Conservation (phyloP, 2,113 vertebrate species). For the Dromaius novaehollandiae region DNA sequence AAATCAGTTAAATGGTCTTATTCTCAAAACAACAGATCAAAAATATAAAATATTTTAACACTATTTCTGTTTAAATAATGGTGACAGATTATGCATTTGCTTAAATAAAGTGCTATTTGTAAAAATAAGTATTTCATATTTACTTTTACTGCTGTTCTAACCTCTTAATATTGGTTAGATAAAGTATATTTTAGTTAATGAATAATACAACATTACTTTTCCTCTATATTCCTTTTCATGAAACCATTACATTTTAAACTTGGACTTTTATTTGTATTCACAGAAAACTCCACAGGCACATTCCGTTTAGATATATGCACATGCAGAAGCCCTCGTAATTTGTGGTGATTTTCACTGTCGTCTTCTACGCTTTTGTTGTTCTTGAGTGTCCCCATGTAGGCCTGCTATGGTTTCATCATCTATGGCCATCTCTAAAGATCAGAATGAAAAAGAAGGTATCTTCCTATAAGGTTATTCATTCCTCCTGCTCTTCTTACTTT, state of each 20-base stretch:
- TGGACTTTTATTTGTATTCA: neutral
- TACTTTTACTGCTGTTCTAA: conserved; percentile 18
- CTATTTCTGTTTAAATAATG: conserved; percentile 44
- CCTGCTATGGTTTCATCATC: neutral
- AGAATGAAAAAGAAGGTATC: neutral
- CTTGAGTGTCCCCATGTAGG: neutral
- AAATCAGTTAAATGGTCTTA: neutral
- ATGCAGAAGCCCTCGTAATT: neutral
- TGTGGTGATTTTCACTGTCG: neutral
- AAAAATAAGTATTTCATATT: conserved; percentile 22
- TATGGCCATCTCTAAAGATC: neutral
- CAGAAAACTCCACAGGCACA: neutral
- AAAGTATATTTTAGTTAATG: neutral
- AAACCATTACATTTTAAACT: neutral
- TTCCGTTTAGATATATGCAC: neutral
- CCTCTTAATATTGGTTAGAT: conserved; percentile 6
- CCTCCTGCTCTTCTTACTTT: neutral
- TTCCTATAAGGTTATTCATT: neutral
- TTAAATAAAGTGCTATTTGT: conserved; percentile 61
- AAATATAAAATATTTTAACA: conserved; percentile 49
- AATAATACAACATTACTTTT: neutral
- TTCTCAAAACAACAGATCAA: neutral
- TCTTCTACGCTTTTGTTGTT: neutral
- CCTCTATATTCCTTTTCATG: neutral
- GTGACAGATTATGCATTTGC: conserved; percentile 12